These are phyloP conservation scores for Pardalotus punctatus DNA, from an alignment of 2,113 vertebrate genomes.

Conservation along the genomic window DNA sequence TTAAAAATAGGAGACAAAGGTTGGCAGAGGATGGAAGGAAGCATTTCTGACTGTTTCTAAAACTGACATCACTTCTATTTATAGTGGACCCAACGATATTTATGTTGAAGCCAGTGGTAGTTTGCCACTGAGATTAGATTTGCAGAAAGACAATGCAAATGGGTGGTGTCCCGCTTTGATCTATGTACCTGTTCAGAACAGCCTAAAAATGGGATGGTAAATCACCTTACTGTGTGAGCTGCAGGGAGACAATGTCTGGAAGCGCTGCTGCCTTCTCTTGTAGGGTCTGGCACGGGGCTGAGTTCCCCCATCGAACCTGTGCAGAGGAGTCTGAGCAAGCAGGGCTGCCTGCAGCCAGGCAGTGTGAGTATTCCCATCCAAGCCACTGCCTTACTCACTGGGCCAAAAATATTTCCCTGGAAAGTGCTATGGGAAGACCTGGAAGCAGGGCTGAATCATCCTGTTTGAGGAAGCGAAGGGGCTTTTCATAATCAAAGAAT, in stretches of 20 bases:
- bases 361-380: not conserved
- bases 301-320: not conserved
- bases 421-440: not conserved
- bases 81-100: not conserved
- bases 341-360: not conserved
- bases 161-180: not conserved
- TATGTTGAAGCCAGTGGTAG: not conserved
- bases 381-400: not conserved
- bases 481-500: not conserved
- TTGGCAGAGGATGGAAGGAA: conserved; percentile 35
- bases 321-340: not conserved
- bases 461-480: not conserved
- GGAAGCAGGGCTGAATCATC: not conserved
- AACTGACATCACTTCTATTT: conserved; percentile 30
- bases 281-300: not conserved
- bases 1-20: conserved; percentile 27
- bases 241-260: not conserved
- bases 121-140: not conserved
- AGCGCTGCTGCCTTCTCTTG: rapidly evolving
- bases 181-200: not conserved
- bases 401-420: not conserved
- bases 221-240: not conserved
- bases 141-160: not conserved
- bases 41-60: conserved; percentile 16
- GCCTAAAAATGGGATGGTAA: not conserved